Conservation (phyloP, 2,888 invertebrate species). For the Harmothoe impar region DNA sequence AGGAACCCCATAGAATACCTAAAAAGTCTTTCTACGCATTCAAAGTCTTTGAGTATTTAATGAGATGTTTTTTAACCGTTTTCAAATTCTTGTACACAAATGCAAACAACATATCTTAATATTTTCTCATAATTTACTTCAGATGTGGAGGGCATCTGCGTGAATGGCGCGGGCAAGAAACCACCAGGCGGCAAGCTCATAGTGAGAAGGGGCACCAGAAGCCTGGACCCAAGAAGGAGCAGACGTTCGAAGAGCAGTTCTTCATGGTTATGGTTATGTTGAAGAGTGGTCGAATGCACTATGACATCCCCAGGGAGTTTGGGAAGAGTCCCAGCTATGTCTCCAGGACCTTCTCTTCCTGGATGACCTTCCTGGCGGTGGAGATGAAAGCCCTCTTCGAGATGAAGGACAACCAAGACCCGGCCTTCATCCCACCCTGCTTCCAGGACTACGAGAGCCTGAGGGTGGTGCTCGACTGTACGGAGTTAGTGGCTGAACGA, state of each 20-base stretch:
- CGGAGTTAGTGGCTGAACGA: no score
- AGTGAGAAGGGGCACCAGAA: background rate
- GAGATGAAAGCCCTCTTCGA: background rate
- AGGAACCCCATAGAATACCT: no score
- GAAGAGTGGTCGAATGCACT: background rate
- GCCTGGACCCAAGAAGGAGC: background rate
- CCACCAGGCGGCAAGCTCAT: no score
- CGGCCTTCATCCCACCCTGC: background rate
- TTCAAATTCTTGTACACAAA: no score
- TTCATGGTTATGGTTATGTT: background rate
- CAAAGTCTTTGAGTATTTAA: no score
- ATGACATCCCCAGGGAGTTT: no score
- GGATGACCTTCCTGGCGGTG: slow-evolving; percentile 25
- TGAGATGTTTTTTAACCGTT: no score
- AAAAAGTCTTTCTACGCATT: no score
- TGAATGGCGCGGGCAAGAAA: no score
- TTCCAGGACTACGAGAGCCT: background rate
- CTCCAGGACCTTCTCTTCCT: background rate
- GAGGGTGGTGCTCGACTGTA: slow-evolving; percentile 61
- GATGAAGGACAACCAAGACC: background rate
- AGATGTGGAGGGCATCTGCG: no score
- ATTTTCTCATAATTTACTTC: no score
- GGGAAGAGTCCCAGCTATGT: background rate
- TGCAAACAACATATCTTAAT: no score
- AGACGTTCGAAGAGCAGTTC: background rate